A percentile compares a stretch with the other conserved stretches of the same genome.
phyloP scores from a whole-genome alignment of 2,113 vertebrate species.

The Illadopsis cleaveri region DNA sequence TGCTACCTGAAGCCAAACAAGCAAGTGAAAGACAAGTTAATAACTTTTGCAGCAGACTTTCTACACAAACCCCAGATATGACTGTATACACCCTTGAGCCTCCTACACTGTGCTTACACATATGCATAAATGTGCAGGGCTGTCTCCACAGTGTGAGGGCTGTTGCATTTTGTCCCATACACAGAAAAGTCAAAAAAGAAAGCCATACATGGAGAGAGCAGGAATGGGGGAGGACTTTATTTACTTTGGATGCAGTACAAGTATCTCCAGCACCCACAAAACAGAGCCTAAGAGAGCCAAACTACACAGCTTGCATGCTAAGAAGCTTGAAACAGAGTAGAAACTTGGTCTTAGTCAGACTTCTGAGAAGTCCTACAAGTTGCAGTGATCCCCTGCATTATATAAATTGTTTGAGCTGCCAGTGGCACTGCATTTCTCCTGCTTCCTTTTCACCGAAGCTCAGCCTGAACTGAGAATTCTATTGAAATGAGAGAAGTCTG shows the following conservation, averaged over 20 bases:
- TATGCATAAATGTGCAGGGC: not conserved
- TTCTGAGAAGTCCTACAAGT: rapidly evolving
- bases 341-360: not conserved
- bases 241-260: not conserved
- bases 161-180: not conserved
- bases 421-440: not conserved
- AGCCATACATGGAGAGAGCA: not conserved
- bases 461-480: not conserved
- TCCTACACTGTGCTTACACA: not conserved
- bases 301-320: not conserved
- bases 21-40: not conserved
- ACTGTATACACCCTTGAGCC: not conserved
- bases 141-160: not conserved
- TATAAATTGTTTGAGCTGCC: not conserved
- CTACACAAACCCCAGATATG: not conserved
- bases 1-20: not conserved
- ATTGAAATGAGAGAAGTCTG: not conserved
- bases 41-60: rapidly evolving
- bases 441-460: not conserved
- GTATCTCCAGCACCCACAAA: not conserved
- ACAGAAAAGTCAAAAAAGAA: not conserved
- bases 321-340: not conserved
- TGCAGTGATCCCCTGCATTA: not conserved
- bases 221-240: not conserved
- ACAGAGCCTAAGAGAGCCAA: not conserved